Evolutionary conservation across 2,797 vertebrate species (phyloP).

Genomic region (Percopsis omiscomaycus): DNA sequence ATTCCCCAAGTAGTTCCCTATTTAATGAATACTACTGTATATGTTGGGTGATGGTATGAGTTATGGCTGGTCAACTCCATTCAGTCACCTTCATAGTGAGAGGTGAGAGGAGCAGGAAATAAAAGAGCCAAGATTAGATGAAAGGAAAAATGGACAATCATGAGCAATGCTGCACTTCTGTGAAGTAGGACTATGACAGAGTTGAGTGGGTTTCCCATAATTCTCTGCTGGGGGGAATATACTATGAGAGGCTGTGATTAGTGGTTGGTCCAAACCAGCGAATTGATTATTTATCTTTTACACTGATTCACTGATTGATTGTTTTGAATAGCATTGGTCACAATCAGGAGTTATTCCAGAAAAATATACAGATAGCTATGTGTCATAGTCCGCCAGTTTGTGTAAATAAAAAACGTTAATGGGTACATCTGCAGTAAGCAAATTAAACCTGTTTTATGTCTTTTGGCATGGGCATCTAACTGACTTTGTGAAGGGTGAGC

Average conservation of each 20-base stretch:
- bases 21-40: slow-evolving; percentile 39
- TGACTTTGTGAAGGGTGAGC: too few species aligned
- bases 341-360: too few species aligned
- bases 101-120: slow-evolving; percentile 53
- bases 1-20: too few species aligned
- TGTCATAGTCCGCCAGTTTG: too few species aligned
- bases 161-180: slow-evolving; percentile 55
- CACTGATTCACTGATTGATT: slow-evolving; percentile 1
- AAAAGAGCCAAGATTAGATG: slow-evolving; percentile 61
- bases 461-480: too few species aligned
- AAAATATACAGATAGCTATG: too few species aligned
- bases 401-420: too few species aligned
- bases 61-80: slow-evolving; percentile 54
- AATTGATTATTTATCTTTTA: background rate
- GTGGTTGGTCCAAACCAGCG: too few species aligned
- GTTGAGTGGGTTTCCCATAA: slow-evolving; percentile 53
- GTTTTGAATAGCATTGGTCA: background rate
- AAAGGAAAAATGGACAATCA: slow-evolving; percentile 62
- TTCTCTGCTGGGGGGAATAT: slow-evolving; percentile 47
- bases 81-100: slow-evolving; percentile 42
- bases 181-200: slow-evolving; percentile 57
- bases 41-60: slow-evolving; percentile 51
- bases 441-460: too few species aligned
- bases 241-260: slow-evolving; percentile 34
- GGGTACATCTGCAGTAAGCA: too few species aligned